Evolutionary conservation across 2,888 invertebrate genomes (phyloP), one percentile per base, ranked within the genome.

Genomic region (Tanypteryx hageni): DNA sequence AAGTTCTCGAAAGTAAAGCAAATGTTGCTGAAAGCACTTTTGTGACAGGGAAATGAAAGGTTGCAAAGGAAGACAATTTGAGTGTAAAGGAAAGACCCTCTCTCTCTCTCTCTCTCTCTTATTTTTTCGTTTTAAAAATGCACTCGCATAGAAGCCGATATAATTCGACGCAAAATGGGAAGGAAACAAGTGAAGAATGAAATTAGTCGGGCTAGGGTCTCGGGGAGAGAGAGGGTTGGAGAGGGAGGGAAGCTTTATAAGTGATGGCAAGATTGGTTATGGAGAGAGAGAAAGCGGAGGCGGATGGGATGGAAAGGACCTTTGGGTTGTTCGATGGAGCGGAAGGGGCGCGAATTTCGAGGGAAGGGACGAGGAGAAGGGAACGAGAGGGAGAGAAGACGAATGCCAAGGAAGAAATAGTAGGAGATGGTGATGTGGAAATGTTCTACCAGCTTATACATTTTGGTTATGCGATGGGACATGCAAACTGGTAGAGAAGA

Each of bases 161-260:
- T 86, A 31, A 86, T 86, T 86, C 86, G 61, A 83, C 57, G 83
- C 83, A 57, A 83, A 83, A 83, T 83, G 56, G 31, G 86, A 86
- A 57, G 86, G 86, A 86, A 86, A 61, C 86, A 61, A 86, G 86
- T 64, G 86, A 61, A 86, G 61, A 86, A 86, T 86, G 86, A 86
- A 86, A 86, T 86, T 86, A 86, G 89, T 64, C 64, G 61, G 31
- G 44, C 5, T 3, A 44, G 89, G 44, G 56, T 18, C 76, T 11
- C 11, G 10, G 44, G 82, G 59, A 58, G n/a, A 86, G 27, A 27
- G 22, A 10, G 31, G 27, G 27, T 59, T 22, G 27, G 31, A 14
- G 64, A 8, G 59, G 27, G 31, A 14, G 64, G 16, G 16, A 82
- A 57, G 83, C n/a, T 83, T 44, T 83, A 57, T 83, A 44, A 44